These are phyloP conservation scores for Philaenus spumarius DNA, from an alignment of 1,140 invertebrate genomes.

Conservation along the genomic window DNA sequence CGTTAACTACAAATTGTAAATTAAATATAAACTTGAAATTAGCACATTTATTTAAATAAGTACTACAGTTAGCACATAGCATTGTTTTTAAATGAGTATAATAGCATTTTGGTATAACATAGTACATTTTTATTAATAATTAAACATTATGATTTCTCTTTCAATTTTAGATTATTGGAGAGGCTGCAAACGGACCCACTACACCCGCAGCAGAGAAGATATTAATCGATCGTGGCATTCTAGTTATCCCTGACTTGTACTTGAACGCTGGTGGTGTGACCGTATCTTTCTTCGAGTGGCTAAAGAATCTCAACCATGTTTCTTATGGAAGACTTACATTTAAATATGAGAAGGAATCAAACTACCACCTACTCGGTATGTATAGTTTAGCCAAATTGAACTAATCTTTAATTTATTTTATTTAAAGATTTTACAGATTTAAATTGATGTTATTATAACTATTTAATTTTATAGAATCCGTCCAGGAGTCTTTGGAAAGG, in stretches of 20 bases:
- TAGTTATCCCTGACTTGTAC: conserved; percentile 88
- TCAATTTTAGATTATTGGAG: conserved; percentile 57
- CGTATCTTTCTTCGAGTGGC: conserved; percentile 99
- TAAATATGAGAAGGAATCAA: conserved; percentile 98
- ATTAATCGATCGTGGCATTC: conserved; percentile 87
- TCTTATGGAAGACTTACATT: conserved; percentile 97
- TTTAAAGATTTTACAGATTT: not conserved
- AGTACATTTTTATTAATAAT: no score
- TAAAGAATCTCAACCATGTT: conserved; percentile 99
- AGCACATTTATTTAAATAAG: no score
- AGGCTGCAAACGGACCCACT: conserved; percentile 98
- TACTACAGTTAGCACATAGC: no score
- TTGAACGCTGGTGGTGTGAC: conserved; percentile 72
- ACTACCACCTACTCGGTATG: conserved; percentile 89
- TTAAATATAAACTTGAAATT: no score
- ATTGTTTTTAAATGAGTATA: no score
- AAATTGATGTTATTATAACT: not conserved
- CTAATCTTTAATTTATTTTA: not conserved
- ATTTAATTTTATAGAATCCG: conserved; percentile 69
- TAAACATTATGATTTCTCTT: no score
- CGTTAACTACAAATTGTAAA: no score
- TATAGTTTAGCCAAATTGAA: not conserved
- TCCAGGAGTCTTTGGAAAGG: conserved; percentile 96
- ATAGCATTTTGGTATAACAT: no score
- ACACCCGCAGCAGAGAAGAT: conserved; percentile 98